A percentile compares a stretch with the other conserved stretches of the same genome.
phyloP scores from a whole-genome alignment of 2,113 vertebrate species.

The Athene noctua region DNA sequence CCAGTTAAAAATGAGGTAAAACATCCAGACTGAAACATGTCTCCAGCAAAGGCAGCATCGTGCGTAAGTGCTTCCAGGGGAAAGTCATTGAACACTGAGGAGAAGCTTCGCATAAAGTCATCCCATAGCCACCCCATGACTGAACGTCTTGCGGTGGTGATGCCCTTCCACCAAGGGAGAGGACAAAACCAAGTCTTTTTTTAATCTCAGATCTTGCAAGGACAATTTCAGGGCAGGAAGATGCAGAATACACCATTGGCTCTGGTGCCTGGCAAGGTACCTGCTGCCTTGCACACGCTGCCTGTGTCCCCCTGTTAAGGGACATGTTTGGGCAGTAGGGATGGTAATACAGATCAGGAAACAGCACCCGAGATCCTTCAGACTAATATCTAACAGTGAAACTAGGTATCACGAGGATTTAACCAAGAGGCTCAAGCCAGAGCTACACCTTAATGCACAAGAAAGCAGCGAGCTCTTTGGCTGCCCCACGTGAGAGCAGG shows the following conservation, averaged over 20 bases:
- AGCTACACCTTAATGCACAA: not conserved
- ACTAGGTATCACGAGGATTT: not conserved
- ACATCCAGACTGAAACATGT: not conserved
- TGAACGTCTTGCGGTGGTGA: not conserved
- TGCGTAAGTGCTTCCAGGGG: not conserved
- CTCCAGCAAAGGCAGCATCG: fast-evolving
- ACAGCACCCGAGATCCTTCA: not conserved
- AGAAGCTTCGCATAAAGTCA: not conserved
- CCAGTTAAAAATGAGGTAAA: not conserved
- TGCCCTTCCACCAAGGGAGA: not conserved
- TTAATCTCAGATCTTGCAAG: not conserved
- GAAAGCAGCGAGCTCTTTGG: not conserved
- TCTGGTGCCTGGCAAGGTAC: not conserved
- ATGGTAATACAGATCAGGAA: not conserved
- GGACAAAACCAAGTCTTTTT: not conserved
- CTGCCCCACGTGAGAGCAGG: not conserved
- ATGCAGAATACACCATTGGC: fast-evolving
- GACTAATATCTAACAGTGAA: not conserved
- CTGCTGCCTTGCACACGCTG: fast-evolving
- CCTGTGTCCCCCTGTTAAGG: not conserved
- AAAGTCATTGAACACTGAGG: fast-evolving
- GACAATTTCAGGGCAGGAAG: not conserved
- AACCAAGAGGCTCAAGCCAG: not conserved
- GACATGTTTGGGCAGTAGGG: fast-evolving
- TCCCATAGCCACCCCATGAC: not conserved